These are phyloP conservation scores for Anthoscopus minutus DNA, from an alignment of 2,113 vertebrate genomes.

Conservation along the genomic window DNA sequence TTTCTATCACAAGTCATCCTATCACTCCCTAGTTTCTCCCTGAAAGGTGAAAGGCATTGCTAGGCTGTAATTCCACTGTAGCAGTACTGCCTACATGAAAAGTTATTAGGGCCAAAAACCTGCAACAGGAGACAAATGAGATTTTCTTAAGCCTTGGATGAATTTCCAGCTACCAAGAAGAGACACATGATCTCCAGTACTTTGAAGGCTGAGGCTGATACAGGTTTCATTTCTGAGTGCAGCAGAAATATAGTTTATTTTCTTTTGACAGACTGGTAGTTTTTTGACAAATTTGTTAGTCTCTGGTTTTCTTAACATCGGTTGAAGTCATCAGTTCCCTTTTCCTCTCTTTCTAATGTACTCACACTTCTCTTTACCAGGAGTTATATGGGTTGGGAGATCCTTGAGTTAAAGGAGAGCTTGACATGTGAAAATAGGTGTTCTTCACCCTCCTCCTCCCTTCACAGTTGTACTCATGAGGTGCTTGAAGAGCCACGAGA, in stretches of 20 bases:
- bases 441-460: not conserved
- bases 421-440: not conserved
- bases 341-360: not conserved
- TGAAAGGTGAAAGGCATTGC: not conserved
- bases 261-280: conserved; percentile 9
- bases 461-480: not conserved
- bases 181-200: not conserved
- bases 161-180: conserved; percentile 31
- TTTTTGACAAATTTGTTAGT: conserved; percentile 17
- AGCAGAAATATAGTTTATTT: not conserved
- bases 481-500: not conserved
- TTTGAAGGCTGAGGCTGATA: not conserved
- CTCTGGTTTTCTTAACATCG: not conserved
- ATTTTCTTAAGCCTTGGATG: not conserved
- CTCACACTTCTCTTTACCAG: not conserved
- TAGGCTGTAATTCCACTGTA: not conserved
- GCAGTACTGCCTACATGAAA: not conserved
- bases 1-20: conserved; percentile 11
- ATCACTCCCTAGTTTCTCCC: not conserved
- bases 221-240: not conserved
- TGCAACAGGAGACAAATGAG: not conserved
- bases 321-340: not conserved
- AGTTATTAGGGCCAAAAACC: not conserved
- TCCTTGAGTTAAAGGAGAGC: not conserved
- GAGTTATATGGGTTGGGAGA: not conserved